Evolutionary conservation across 2,113 vertebrate genomes (phyloP).

Genomic region (Rhineura floridana): DNA sequence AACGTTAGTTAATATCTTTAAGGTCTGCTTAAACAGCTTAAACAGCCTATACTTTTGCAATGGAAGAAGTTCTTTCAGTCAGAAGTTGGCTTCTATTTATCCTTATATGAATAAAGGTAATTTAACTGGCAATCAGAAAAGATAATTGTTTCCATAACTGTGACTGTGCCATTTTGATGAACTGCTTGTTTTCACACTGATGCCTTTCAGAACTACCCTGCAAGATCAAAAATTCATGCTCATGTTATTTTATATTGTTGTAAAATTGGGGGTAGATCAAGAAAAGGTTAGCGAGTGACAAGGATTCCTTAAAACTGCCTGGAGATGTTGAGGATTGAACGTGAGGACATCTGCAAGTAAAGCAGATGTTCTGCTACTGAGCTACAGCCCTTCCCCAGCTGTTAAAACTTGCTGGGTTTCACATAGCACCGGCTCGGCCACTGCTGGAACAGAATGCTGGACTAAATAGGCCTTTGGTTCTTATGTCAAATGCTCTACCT

Average conservation of each 20-base stretch:
- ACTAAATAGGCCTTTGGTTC: too few relatives aligned
- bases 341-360: too few relatives aligned
- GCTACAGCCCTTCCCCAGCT: too few relatives aligned
- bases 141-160: not conserved
- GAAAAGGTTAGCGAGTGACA: too few relatives aligned
- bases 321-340: too few relatives aligned
- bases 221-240: not conserved
- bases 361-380: too few relatives aligned
- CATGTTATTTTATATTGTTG: not conserved
- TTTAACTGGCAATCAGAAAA: slow-evolving; percentile 12
- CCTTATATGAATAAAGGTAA: not conserved
- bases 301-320: too few relatives aligned
- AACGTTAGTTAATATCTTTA: not conserved
- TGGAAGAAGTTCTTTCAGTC: not conserved
- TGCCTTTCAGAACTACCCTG: not conserved
- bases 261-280: too few relatives aligned
- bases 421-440: too few relatives aligned
- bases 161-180: not conserved
- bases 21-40: not conserved
- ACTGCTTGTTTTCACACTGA: not conserved
- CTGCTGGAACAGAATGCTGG: too few relatives aligned
- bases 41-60: slow-evolving; percentile 13
- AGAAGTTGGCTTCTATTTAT: not conserved
- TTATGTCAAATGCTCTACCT: too few relatives aligned
- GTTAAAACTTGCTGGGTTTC: too few relatives aligned